phyloP scores from a whole-genome alignment of 2,888 invertebrate genomes.

The Carterocephalus palaemon region DNA sequence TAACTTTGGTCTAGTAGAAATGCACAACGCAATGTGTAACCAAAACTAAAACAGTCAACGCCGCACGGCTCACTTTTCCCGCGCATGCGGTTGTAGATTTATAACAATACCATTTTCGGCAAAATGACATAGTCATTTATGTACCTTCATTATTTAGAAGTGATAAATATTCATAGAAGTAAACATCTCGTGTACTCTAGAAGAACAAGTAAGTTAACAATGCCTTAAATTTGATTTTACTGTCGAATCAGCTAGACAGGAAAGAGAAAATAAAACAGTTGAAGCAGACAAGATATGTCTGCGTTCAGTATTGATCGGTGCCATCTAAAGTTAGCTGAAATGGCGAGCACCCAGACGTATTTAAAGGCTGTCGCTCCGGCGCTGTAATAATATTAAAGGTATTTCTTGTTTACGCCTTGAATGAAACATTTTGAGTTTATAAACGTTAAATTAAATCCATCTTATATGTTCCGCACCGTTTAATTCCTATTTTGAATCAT shows the following conservation, averaged over 20 bases:
- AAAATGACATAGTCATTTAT: too few relatives aligned
- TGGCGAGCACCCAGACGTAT: slow-evolving; percentile 30
- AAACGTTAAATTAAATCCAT: too few relatives aligned
- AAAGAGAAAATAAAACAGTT: slow-evolving; percentile 18
- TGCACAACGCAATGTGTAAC: too few relatives aligned
- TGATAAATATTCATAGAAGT: too few relatives aligned
- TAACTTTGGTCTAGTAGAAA: slow-evolving; percentile 8
- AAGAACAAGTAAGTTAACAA: not conserved
- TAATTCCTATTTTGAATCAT: too few relatives aligned
- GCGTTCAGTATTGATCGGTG: slow-evolving; percentile 31
- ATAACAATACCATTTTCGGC: too few relatives aligned
- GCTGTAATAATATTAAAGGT: slow-evolving; percentile 16
- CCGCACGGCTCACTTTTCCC: too few relatives aligned
- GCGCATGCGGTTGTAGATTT: too few relatives aligned
- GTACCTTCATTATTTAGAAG: too few relatives aligned
- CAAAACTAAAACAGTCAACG: too few relatives aligned
- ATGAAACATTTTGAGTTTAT: too few relatives aligned
- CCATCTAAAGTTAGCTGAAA: slow-evolving; percentile 22
- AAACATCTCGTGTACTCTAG: not conserved
- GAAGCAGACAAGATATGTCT: slow-evolving; percentile 16
- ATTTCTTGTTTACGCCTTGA: not conserved
- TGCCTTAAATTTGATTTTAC: slow-evolving; percentile 4
- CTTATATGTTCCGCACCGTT: too few relatives aligned
- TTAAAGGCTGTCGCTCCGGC: not conserved
- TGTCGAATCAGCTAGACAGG: slow-evolving; percentile 12